These are phyloP conservation scores for Celastrina argiolus DNA, from an alignment of 2,888 invertebrate genomes.

Conservation along the genomic window DNA sequence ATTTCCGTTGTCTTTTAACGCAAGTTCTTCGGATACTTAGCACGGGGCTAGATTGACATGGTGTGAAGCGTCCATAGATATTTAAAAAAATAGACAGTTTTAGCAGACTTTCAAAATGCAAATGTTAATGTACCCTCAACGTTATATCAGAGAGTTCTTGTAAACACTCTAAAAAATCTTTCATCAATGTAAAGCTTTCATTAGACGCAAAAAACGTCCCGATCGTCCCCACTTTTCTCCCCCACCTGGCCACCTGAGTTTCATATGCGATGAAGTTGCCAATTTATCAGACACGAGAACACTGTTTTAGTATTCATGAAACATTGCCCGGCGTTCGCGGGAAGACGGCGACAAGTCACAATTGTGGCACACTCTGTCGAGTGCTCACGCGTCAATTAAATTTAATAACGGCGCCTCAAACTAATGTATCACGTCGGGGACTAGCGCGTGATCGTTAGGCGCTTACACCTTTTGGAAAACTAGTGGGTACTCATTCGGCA, in stretches of 20 bases:
- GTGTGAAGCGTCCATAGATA: too few relatives aligned
- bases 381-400: slow-evolving; percentile 11
- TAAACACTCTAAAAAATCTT: too few relatives aligned
- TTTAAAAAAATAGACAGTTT: too few relatives aligned
- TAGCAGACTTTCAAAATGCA: too few relatives aligned
- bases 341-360: slow-evolving; percentile 6
- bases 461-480: background rate
- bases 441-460: slow-evolving; percentile 10
- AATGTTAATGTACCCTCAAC: too few relatives aligned
- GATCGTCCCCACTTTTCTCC: slow-evolving; percentile 4
- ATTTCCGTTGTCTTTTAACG: too few relatives aligned
- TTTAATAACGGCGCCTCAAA: slow-evolving; percentile 8
- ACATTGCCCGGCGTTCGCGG: slow-evolving; percentile 9
- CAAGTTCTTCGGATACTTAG: too few relatives aligned
- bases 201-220: background rate
- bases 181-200: background rate
- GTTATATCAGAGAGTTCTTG: too few relatives aligned
- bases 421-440: slow-evolving; percentile 3
- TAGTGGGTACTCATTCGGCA: background rate
- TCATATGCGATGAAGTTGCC: slow-evolving; percentile 21
- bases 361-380: background rate
- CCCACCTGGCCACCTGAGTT: slow-evolving; percentile 15
- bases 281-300: slow-evolving; percentile 16
- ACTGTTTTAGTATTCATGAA: slow-evolving; percentile 23
- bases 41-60: too few relatives aligned